Conservation (phyloP, 2,888 invertebrate species). For the Monoplex corrugatus region DNA sequence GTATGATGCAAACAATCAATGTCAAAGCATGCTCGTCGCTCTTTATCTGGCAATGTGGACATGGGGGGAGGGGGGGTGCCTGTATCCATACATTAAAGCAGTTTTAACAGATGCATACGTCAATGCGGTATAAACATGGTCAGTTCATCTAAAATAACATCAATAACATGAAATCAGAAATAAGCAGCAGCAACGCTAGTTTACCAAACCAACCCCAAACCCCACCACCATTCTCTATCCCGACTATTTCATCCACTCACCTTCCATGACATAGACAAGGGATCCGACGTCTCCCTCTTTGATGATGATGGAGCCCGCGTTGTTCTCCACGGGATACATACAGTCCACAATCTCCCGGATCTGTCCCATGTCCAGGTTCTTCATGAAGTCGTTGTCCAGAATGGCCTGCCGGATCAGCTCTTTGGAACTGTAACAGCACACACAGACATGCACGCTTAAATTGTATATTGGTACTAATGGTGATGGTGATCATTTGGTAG, state of each 20-base stretch:
- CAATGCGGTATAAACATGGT: too few species aligned
- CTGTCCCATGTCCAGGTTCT: constrained; percentile 92
- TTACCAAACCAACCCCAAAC: background rate
- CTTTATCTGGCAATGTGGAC: too few species aligned
- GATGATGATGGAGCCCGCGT: constrained; percentile 88
- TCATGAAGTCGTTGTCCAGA: constrained; percentile 99
- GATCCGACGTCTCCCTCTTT: constrained; percentile 92
- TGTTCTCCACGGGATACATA: constrained; percentile 98
- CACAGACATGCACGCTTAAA: too few species aligned
- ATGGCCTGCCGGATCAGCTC: constrained; percentile 93
- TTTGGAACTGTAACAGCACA: constrained; percentile 87
- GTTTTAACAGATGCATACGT: too few species aligned
- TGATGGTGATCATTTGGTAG: background rate
- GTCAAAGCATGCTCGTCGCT: too few species aligned
- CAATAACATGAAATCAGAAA: too few species aligned
- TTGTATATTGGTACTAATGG: background rate
- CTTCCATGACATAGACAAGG: constrained; percentile 93
- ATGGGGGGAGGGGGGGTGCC: too few species aligned
- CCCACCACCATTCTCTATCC: background rate
- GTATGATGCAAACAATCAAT: too few species aligned
- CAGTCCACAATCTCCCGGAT: constrained; percentile 98
- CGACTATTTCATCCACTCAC: constrained; percentile 84
- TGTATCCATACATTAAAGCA: too few species aligned
- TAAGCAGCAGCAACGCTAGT: too few species aligned
- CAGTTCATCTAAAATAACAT: too few species aligned